phyloP scores from a whole-genome alignment of 2,113 vertebrate genomes.

The Colaptes auratus region DNA sequence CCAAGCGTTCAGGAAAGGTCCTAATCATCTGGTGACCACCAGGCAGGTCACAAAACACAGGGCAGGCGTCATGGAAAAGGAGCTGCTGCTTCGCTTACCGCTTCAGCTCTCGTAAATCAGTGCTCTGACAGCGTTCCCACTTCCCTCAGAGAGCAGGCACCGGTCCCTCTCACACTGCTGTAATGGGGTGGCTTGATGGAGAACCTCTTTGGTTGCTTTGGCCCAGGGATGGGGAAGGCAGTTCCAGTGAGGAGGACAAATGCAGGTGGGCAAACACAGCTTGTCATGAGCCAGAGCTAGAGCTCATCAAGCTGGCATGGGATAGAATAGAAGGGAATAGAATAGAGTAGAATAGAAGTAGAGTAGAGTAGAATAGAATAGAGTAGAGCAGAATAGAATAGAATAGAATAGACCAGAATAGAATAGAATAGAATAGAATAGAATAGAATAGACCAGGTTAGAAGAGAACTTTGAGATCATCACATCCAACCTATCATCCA shows the following conservation, averaged over 20 bases:
- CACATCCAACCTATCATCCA: too few relatives aligned
- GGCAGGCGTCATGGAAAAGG: not conserved
- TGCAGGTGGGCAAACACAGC: not conserved
- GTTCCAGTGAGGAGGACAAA: not conserved
- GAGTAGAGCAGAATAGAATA: too few relatives aligned
- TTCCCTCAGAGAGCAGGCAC: not conserved
- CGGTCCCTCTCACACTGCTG: not conserved
- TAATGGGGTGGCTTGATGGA: fast-evolving
- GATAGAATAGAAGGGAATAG: too few relatives aligned
- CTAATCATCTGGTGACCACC: not conserved
- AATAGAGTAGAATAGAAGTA: too few relatives aligned
- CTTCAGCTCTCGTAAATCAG: not conserved
- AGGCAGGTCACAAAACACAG: constrained; percentile 9
- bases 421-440: too few relatives aligned
- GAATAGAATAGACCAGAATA: too few relatives aligned
- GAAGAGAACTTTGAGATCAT: too few relatives aligned
- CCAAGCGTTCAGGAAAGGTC: not conserved
- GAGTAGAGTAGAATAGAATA: too few relatives aligned
- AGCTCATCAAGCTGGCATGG: not conserved
- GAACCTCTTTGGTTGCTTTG: not conserved
- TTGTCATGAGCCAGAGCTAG: not conserved
- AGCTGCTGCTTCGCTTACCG: not conserved
- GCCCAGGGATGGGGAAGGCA: fast-evolving
- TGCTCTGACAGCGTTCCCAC: not conserved
- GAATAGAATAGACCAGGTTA: too few relatives aligned